Percentiles rank a stretch among this genome's conserved stretches.
Evolutionary conservation across 1,140 invertebrate genomes (phyloP).

Genomic region (Maniola jurtina): DNA sequence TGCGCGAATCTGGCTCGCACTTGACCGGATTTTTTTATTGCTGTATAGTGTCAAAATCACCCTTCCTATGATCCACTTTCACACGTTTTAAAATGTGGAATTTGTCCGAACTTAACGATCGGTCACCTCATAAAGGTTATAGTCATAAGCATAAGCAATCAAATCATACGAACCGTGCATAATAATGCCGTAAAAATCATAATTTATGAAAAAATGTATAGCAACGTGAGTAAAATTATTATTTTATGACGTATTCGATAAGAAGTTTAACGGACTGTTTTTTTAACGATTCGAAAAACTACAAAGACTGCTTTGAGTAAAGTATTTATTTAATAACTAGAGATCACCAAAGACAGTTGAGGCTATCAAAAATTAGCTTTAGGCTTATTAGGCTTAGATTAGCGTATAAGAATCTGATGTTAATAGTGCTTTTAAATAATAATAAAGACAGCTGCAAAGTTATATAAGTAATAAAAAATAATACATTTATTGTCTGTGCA

Average conservation of each 20-base stretch:
- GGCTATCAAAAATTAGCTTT: too few relatives aligned
- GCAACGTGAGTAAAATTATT: constrained; percentile 17
- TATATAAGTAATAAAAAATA: too few relatives aligned
- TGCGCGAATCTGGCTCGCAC: too few relatives aligned
- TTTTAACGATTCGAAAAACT: too few relatives aligned
- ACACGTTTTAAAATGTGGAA: constrained; percentile 69
- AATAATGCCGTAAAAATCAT: constrained; percentile 71
- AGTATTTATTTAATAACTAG: too few relatives aligned
- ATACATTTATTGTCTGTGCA: too few relatives aligned
- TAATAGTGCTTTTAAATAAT: too few relatives aligned
- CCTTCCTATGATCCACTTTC: constrained; percentile 70
- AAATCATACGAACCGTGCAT: constrained; percentile 46
- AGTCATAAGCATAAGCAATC: constrained; percentile 47
- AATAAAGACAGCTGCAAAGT: too few relatives aligned
- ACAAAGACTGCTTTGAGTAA: too few relatives aligned
- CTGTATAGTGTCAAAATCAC: constrained; percentile 46
- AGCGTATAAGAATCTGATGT: too few relatives aligned
- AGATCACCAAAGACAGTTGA: too few relatives aligned
- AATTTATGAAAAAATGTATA: constrained; percentile 56
- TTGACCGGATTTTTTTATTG: constrained; percentile 22
- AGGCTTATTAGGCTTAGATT: too few relatives aligned
- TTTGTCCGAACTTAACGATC: constrained; percentile 57
- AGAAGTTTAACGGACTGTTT: not conserved
- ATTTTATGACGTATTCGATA: constrained; percentile 14
- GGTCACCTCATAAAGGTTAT: constrained; percentile 63